Conservation (phyloP, 2,113 vertebrate genomes). For the Sphyrna mokarran region DNA sequence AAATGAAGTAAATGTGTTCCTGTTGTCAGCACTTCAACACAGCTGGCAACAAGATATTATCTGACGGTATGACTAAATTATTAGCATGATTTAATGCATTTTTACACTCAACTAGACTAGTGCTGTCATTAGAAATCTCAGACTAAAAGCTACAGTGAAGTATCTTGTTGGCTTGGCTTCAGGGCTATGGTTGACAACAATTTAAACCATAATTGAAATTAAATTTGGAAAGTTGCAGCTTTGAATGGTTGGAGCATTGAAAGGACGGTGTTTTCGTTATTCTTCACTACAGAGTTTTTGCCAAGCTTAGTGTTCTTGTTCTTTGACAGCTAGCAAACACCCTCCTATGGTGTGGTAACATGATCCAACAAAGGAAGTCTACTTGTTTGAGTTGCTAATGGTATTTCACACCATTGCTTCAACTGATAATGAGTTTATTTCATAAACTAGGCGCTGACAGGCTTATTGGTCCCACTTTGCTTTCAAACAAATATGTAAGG, state of each 20-base stretch:
- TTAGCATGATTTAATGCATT: neutral
- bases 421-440: constrained; percentile 2
- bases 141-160: neutral
- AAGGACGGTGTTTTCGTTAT: neutral
- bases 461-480: neutral
- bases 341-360: neutral
- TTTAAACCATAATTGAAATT: constrained; percentile 7
- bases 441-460: neutral
- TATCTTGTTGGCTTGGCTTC: neutral
- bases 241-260: neutral
- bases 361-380: neutral
- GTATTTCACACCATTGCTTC: neutral
- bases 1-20: neutral
- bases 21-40: neutral
- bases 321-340: neutral
- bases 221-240: neutral
- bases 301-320: neutral
- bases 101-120: neutral
- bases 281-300: neutral
- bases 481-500: neutral
- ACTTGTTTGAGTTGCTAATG: neutral
- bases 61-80: neutral
- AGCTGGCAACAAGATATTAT: neutral
- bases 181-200: neutral
- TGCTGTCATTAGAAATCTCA: constrained; percentile 4